Evolutionary conservation across 92 coral and sea anemone genomes (phyloP), one percentile per base, ranked within the genome.

Genomic region (Virgularia gustaviana): DNA sequence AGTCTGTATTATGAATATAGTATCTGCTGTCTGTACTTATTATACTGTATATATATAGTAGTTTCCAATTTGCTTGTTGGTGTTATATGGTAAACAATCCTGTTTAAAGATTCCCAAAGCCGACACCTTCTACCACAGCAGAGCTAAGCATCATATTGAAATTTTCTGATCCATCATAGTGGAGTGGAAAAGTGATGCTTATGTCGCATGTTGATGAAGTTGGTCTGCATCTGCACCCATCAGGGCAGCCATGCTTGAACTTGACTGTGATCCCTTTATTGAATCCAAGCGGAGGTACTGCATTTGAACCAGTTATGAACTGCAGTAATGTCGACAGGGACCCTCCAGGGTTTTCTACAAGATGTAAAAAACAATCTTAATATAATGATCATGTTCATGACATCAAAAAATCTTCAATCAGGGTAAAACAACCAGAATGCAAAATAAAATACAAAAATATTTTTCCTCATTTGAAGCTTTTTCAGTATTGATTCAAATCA

Each of bases 241-340:
- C 36, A 25, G 72, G 36, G 36, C 72, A 65, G 12, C 72, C 72
- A 65, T 44, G 57, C 56, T 65, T 65, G 32, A 65, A 65, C 56
- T 65, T 65, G 16, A 65, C 72, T 20, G 72, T 65, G 34, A 65
- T 65, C 6, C 72, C 72, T 39, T 43, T 39, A 30, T 12, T 54
- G 56, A 65, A 65, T 41, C 56, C 72, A 65, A 65, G 72, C 5
- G 72, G 72, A 0, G 57, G 72, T 11, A 65, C 39, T 0, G 55
- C 72, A 9, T 43, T 65, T 65, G 56, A 39, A 10, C 72, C 72
- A 65, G 72, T 65, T 20, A 65, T 65, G 20, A 65, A 65, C 56
- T 36, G 19, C 34, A 65, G 72, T 44, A 65, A 65, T 65, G 41
- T 65, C 1, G 56, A 24, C 56, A 65, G 57, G 24, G 56, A 2